phyloP scores from a whole-genome alignment of 2,113 vertebrate species.

The Cygnus atratus region DNA sequence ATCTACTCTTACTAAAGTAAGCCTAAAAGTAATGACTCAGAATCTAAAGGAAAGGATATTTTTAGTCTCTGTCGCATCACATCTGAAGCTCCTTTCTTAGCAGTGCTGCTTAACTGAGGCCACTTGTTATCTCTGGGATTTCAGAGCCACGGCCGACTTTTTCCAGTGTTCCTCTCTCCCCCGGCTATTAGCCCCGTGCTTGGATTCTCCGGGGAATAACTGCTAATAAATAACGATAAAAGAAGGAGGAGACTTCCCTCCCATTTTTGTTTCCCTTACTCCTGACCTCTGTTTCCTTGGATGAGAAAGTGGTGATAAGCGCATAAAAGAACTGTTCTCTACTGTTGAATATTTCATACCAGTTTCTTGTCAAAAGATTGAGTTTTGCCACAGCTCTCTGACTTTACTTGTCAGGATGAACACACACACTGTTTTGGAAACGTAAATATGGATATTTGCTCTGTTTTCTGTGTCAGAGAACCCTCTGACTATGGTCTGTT shows the following conservation, averaged over 20 bases:
- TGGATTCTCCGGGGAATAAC: background rate
- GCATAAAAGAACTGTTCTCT: background rate
- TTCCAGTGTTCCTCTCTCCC: background rate
- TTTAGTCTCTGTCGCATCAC: background rate
- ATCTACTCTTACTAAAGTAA: background rate
- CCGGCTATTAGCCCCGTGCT: background rate
- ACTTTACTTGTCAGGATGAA: background rate
- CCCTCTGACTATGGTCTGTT: background rate
- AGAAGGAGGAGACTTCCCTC: background rate
- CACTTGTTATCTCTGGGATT: background rate
- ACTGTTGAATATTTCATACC: conserved; percentile 5
- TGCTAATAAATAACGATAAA: background rate
- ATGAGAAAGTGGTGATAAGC: background rate
- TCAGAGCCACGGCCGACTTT: background rate
- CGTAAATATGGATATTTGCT: background rate
- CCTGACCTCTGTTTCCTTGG: background rate
- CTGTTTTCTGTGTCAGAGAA: background rate
- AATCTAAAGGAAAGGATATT: background rate
- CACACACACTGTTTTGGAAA: background rate
- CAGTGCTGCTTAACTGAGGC: too few relatives aligned
- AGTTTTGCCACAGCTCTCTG: background rate
- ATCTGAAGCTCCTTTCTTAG: background rate
- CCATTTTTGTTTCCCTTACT: background rate
- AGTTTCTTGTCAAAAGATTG: conserved; percentile 2
- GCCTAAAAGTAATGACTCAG: background rate